Percentiles rank a stretch among this genome's conserved stretches.
These are phyloP conservation scores for Scarus forsteni DNA, from an alignment of 2,797 vertebrate genomes.

Conservation along the genomic window DNA sequence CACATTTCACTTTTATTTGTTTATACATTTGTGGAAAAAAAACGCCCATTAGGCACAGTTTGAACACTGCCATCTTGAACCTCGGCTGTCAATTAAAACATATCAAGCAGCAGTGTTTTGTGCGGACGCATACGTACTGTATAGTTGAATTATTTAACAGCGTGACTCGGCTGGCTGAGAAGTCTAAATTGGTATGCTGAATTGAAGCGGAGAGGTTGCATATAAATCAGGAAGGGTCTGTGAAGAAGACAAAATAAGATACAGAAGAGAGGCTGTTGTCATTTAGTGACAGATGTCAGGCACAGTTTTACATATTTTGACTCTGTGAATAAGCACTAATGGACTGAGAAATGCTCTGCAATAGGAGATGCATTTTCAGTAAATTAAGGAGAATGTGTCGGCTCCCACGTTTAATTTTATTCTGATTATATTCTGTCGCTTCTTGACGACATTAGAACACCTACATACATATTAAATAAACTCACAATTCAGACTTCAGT, in stretches of 20 bases:
- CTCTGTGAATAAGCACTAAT: conserved; percentile 14
- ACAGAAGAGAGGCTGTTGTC: conserved; percentile 7
- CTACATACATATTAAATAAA: conserved; percentile 10
- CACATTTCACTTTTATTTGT: conserved; percentile 23
- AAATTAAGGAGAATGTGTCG: conserved; percentile 1
- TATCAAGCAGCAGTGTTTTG: conserved; percentile 42
- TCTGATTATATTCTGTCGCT: conserved; percentile 7
- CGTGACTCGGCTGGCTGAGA: conserved; percentile 17
- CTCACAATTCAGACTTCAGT: too few relatives aligned
- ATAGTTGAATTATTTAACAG: conserved; percentile 58
- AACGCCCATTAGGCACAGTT: conserved; percentile 33
- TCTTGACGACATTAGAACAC: conserved; percentile 40
- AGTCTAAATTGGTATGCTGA: conserved; percentile 30
- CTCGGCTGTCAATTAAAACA: conserved; percentile 68
- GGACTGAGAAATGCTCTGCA: neutral
- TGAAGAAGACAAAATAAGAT: conserved; percentile 22
- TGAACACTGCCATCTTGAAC: conserved; percentile 41
- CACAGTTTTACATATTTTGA: conserved; percentile 35
- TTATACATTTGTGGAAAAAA: conserved; percentile 35
- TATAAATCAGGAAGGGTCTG: conserved; percentile 15
- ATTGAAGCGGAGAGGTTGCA: conserved; percentile 30
- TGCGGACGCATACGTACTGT: conserved; percentile 18
- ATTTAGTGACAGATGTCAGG: conserved; percentile 21
- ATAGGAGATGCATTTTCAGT: conserved; percentile 3
- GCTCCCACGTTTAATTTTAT: conserved; percentile 22